Base-by-base conservation (phyloP, 2,888 invertebrate genomes). In the Hanleya hanleyi region DNA sequence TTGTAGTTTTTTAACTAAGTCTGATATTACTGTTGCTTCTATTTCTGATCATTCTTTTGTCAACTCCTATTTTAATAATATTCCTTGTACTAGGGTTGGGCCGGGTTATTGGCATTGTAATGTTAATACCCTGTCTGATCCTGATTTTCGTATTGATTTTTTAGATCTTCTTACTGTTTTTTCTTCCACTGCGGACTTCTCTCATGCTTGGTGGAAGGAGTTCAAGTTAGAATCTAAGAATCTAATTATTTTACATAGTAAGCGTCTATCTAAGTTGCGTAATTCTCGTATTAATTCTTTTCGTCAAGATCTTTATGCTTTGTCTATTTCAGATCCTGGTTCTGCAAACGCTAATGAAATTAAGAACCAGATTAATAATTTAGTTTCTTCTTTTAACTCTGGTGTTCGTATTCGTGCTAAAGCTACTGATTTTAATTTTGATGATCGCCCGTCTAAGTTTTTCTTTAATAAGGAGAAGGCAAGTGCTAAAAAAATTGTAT, bases 31-130 rank as follows among this genome's bases (percentile, higher is more conserved):
- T 51, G 22, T 22, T 26, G 12, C n/a, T 51, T 22, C 51, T 22
- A 7, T 51, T 12, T 51, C 51, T 22, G 51, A 51, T 51, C 51
- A 51, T 22, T 51, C 15, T 26, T 51, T 51, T 51, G 22, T 51
- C 22, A 51, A 51, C 26, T 7, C 22, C 22, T 22, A n/a, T 9
- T 51, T 51, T n/a, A n/a, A 6, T 18, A 51, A 9, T 22, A 18
- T 51, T 18, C 51, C 51, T n/a, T 51, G n/a, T 18, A 7, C 22
- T 51, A 6, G 12, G 12, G 26, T 22, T 7, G 51, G 51, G 7
- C 51, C 51, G 12, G 51, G 51, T 12, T 51, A 51, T 22, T 51
- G 51, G 51, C 12, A 51, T n/a, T 51, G 51, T 51, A 51, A 51
- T 51, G 51, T 51, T 26, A n/a, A 7, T 22, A 22, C 26, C 12